Evolutionary conservation across 2,888 invertebrate genomes (phyloP), one percentile per base, ranked within the genome.

Genomic region (Cantharis rustica): DNA sequence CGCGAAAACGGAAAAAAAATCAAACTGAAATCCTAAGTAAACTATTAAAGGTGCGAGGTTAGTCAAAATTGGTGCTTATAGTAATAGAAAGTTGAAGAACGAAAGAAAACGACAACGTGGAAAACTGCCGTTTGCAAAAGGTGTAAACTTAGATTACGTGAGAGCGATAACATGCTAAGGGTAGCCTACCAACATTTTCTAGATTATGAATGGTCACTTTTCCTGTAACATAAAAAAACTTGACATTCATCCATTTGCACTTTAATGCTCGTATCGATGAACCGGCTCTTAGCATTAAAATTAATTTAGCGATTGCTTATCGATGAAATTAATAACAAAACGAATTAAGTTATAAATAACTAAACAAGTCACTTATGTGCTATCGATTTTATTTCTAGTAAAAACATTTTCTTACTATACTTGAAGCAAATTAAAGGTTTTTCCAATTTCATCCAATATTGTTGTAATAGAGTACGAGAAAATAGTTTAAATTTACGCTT

Each of bases 401-500:
- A 47, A 20, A 66, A 20, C 16, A 23, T 66, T 66, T 66, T 66
- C 23, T 23, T 23, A 23, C 13, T n/a, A 20, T 3, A 9, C 16
- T 23, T 23, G 20, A 16, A 11, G 27, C 3, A 16, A 66, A 66
- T 20, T n/a, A 66, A 66, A 66, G 20, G n/a, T 66, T 66, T 64
- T 63, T 16, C 17, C 16, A 66, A 66, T 66, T 66, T 47, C 47
- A 9, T 47, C 47, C n/a, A n/a, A 47, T 47, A 66, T 20, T 20
- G 20, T 23, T 20, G 64, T 20, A 66, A 66, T 20, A 3, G 64
- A 66, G 64, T 63, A 63, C 17, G 16, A 63, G 63, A 63, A 63
- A 47, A 63, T 63, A 20, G 63, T 16, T n/a, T 26, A 63, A 71
- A 26, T 69, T 71, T 72, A 72, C 72, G 72, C 16, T 17, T 15